These are phyloP conservation scores for Leptobrachium leishanense DNA, from an alignment of 2,113 vertebrate species.

Conservation along the genomic window DNA sequence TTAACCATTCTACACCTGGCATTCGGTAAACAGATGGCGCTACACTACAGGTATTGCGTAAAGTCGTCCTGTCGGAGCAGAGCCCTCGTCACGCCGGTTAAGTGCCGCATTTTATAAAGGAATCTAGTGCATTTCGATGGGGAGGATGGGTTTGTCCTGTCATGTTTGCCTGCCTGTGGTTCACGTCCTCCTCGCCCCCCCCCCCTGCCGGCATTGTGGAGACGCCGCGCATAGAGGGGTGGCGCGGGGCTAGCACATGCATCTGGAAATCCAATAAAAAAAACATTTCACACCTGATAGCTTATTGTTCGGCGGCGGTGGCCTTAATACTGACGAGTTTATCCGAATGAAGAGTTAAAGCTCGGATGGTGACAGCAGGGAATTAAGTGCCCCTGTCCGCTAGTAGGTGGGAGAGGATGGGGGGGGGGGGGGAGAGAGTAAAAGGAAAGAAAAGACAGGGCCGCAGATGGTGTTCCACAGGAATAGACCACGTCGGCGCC, in stretches of 20 bases:
- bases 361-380: constrained; percentile 18
- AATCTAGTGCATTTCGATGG: not conserved
- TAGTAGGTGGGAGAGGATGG: constrained; percentile 49
- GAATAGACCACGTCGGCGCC: constrained; percentile 35
- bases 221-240: not conserved
- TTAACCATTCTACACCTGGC: no score
- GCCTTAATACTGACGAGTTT: constrained; percentile 77
- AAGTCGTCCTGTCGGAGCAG: not conserved
- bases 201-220: not conserved
- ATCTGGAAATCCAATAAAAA: not conserved
- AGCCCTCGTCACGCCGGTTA: not conserved
- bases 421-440: not conserved
- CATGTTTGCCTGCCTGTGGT: constrained; percentile 17
- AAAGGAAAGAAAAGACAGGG: not conserved
- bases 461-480: constrained; percentile 50
- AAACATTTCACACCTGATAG: constrained; percentile 54
- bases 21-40: no score
- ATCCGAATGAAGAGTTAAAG: constrained; percentile 31
- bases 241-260: not conserved
- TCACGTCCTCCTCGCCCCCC: not conserved
- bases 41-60: no score
- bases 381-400: constrained; percentile 16
- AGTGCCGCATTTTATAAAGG: not conserved
- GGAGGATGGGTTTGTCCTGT: not conserved
- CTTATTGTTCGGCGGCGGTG: constrained; percentile 73